Conservation (phyloP, 2,797 vertebrate species). For the Halcyon leucocephala region DNA sequence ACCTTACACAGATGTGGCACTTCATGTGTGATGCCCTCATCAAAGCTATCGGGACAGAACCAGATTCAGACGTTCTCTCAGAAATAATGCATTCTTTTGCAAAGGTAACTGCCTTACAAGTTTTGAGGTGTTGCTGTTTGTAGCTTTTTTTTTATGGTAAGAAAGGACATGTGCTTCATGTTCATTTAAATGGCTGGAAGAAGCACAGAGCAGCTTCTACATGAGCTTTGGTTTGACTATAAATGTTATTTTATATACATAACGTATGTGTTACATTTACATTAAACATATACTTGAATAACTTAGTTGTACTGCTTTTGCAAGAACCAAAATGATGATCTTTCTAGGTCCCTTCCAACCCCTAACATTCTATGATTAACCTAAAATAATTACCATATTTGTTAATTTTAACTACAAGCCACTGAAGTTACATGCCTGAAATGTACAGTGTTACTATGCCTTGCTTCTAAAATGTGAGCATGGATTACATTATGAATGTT, state of each 20-base stretch:
- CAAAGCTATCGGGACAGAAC: slow-evolving; percentile 97
- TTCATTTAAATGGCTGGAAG: not conserved
- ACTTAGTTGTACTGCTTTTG: not conserved
- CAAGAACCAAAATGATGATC: not conserved
- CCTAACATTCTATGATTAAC: not conserved
- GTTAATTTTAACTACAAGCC: not conserved
- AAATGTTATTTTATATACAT: not conserved
- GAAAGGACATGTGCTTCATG: fast-evolving
- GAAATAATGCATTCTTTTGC: slow-evolving; percentile 99
- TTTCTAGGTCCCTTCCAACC: too few relatives aligned
- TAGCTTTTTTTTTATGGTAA: not conserved
- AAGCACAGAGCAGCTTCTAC: not conserved
- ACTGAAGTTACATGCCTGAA: not conserved
- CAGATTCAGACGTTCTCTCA: slow-evolving; percentile 95
- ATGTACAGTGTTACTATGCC: not conserved
- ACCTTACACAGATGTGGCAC: slow-evolving; percentile 99
- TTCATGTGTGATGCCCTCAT: slow-evolving; percentile 99
- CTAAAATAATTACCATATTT: not conserved
- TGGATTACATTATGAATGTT: not conserved
- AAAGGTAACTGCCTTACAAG: slow-evolving; percentile 82
- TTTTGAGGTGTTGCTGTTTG: not conserved
- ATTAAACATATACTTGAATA: not conserved
- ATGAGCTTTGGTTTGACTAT: not conserved
- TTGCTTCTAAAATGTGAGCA: not conserved
- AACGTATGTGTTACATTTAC: too few relatives aligned